A percentile compares a stretch with the other conserved stretches of the same genome.
These are phyloP conservation scores for Diarsia mendica DNA, from an alignment of 2,888 invertebrate species.

Conservation along the genomic window DNA sequence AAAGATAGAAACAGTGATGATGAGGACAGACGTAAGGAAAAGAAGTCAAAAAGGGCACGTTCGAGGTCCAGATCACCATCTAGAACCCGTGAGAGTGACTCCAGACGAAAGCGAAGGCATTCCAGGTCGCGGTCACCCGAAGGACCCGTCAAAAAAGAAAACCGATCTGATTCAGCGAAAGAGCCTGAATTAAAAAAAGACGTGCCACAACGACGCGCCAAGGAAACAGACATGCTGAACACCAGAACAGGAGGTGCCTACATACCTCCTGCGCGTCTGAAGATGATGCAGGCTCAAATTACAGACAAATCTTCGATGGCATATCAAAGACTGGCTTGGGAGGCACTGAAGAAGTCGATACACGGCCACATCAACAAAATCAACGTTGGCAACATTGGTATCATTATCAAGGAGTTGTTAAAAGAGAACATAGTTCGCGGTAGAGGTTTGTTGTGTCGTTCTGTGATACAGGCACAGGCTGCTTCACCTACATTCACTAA, in stretches of 20 bases:
- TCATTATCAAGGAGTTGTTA: slow-evolving; percentile 97
- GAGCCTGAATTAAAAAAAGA: slow-evolving; percentile 71
- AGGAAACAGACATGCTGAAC: slow-evolving; percentile 92
- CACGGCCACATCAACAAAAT: slow-evolving; percentile 99
- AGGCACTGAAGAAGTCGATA: slow-evolving; percentile 99
- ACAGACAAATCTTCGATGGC: slow-evolving; percentile 98
- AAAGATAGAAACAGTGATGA: slow-evolving; percentile 78
- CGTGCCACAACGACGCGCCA: slow-evolving; percentile 78
- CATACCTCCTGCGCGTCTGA: slow-evolving; percentile 98
- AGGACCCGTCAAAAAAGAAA: slow-evolving; percentile 73
- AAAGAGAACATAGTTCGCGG: slow-evolving; percentile 99
- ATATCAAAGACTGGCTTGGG: slow-evolving; percentile 99
- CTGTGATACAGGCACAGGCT: slow-evolving; percentile 99
- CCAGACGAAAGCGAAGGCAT: slow-evolving; percentile 79
- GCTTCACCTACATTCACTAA: slow-evolving; percentile 99
- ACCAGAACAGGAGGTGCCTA: slow-evolving; percentile 98
- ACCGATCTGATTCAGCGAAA: slow-evolving; percentile 67
- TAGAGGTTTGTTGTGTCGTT: slow-evolving; percentile 97
- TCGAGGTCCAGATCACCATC: slow-evolving; percentile 78
- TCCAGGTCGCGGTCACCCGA: slow-evolving; percentile 79
- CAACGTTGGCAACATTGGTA: slow-evolving; percentile 97
- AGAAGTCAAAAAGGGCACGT: slow-evolving; percentile 77
- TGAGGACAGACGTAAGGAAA: slow-evolving; percentile 76
- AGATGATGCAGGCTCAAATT: slow-evolving; percentile 98
- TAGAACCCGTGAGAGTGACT: slow-evolving; percentile 71